Evolutionary conservation across 1,140 invertebrate species (phyloP).

Genomic region (Conus betulinus): DNA sequence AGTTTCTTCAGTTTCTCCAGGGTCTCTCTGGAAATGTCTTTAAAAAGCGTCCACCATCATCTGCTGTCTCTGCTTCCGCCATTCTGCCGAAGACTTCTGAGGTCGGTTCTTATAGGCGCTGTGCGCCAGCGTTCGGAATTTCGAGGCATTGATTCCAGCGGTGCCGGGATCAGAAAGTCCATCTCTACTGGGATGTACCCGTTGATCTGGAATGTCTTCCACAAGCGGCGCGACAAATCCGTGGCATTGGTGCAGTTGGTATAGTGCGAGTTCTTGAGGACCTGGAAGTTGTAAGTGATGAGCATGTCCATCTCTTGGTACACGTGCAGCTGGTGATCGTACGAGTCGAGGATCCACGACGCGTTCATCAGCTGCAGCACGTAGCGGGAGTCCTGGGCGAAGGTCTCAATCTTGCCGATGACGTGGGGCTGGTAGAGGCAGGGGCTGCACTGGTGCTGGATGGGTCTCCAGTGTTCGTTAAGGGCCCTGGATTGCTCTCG

Average conservation of each 20-base stretch:
- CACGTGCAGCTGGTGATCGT: slow-evolving; percentile 20
- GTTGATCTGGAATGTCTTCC: slow-evolving; percentile 51
- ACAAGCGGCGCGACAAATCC: slow-evolving; percentile 42
- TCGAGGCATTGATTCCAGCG: not conserved
- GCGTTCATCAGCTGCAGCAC: slow-evolving; percentile 32
- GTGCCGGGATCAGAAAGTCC: slow-evolving; percentile 12
- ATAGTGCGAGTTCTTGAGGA: slow-evolving; percentile 19
- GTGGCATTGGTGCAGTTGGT: slow-evolving; percentile 38
- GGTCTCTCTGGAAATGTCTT: slow-evolving; percentile 15
- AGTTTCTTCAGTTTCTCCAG: slow-evolving; percentile 17
- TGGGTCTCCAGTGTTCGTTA: slow-evolving; percentile 56
- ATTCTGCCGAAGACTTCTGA: not conserved
- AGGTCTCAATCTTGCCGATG: slow-evolving; percentile 57
- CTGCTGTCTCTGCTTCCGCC: slow-evolving; percentile 27
- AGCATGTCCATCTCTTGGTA: slow-evolving; percentile 46
- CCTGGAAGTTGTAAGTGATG: slow-evolving; percentile 49
- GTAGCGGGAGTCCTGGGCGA: slow-evolving; percentile 38
- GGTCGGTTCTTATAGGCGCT: slow-evolving; percentile 25
- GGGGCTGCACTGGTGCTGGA: slow-evolving; percentile 48
- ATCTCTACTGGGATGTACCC: slow-evolving; percentile 45
- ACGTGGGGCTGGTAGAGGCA: slow-evolving; percentile 49
- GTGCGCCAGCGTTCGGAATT: slow-evolving; percentile 5
- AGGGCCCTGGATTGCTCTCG: not conserved
- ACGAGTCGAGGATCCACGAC: slow-evolving; percentile 28
- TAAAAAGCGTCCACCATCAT: slow-evolving; percentile 31